Evolutionary conservation across 2,888 invertebrate genomes (phyloP).

Genomic region (Sussaba pulchella): DNA sequence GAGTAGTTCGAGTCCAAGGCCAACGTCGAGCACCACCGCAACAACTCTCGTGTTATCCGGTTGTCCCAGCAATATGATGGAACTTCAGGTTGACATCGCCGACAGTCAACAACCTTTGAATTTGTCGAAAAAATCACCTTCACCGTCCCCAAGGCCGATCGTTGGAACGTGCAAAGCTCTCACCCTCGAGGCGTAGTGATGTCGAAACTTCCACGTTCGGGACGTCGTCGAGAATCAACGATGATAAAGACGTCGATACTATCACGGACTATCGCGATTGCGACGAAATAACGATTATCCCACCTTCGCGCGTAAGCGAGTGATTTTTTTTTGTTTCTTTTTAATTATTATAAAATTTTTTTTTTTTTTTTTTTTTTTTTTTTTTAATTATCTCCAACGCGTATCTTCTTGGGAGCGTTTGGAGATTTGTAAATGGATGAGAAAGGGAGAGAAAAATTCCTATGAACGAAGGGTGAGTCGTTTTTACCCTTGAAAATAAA

Average conservation of each 20-base stretch:
- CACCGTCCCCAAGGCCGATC: constrained; percentile 90
- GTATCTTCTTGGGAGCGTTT: constrained; percentile 35
- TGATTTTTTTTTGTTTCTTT: constrained; percentile 32
- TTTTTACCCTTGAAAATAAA: constrained; percentile 18
- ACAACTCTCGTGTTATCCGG: constrained; percentile 82
- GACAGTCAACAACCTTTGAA: constrained; percentile 94
- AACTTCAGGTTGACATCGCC: constrained; percentile 93
- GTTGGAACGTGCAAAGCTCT: constrained; percentile 82
- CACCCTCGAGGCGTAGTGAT: constrained; percentile 84
- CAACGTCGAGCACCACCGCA: constrained; percentile 77
- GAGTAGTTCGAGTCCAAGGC: constrained; percentile 80
- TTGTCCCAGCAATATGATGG: constrained; percentile 87
- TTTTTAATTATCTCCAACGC: constrained; percentile 32
- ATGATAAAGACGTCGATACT: constrained; percentile 23
- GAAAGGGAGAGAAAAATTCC: constrained; percentile 39
- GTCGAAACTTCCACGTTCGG: constrained; percentile 21
- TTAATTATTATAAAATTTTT: too few relatives aligned
- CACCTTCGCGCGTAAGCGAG: constrained; percentile 65
- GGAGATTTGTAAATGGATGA: constrained; percentile 35
- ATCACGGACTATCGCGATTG: constrained; percentile 49
- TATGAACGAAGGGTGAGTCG: constrained; percentile 39
- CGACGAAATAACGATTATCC: constrained; percentile 61
- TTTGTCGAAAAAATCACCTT: constrained; percentile 94
- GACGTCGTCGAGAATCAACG: neutral
- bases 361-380: constrained; percentile 15